phyloP scores from a whole-genome alignment of 2,113 vertebrate genomes.

The Heterotilapia buettikoferi region DNA sequence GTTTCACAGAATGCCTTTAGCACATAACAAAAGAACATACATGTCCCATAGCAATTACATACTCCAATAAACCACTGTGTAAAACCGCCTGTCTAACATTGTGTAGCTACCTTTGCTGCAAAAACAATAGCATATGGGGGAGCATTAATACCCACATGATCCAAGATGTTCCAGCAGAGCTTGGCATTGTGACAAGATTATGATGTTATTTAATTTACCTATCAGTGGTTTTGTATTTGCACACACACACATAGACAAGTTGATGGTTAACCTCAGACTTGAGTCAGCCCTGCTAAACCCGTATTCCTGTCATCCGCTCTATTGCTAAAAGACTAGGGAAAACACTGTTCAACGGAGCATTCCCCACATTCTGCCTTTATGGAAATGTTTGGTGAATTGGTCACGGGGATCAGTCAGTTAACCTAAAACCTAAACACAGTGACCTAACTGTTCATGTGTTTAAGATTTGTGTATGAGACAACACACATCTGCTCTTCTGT shows the following conservation, averaged over 20 bases:
- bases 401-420: slow-evolving; percentile 33
- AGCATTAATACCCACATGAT: neutral
- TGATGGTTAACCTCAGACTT: slow-evolving; percentile 15
- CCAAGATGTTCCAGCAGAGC: neutral
- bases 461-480: neutral
- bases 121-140: neutral
- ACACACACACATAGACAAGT: neutral
- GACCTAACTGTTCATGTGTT: slow-evolving; percentile 10
- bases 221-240: neutral
- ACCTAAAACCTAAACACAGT: slow-evolving; percentile 26
- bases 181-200: neutral
- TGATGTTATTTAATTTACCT: neutral
- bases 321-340: slow-evolving; percentile 8
- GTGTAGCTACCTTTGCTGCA: neutral
- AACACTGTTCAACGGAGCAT: slow-evolving; percentile 11
- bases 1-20: slow-evolving; percentile 38
- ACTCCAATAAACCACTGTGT: neutral
- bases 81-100: neutral
- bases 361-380: slow-evolving; percentile 35
- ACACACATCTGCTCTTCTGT: neutral
- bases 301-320: slow-evolving; percentile 24
- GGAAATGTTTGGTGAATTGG: slow-evolving; percentile 44
- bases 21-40: slow-evolving; percentile 48
- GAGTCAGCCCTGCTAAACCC: neutral
- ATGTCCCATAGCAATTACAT: slow-evolving; percentile 23